These are phyloP conservation scores for Meda fulgida DNA, from an alignment of 2,797 vertebrate genomes.

Conservation along the genomic window DNA sequence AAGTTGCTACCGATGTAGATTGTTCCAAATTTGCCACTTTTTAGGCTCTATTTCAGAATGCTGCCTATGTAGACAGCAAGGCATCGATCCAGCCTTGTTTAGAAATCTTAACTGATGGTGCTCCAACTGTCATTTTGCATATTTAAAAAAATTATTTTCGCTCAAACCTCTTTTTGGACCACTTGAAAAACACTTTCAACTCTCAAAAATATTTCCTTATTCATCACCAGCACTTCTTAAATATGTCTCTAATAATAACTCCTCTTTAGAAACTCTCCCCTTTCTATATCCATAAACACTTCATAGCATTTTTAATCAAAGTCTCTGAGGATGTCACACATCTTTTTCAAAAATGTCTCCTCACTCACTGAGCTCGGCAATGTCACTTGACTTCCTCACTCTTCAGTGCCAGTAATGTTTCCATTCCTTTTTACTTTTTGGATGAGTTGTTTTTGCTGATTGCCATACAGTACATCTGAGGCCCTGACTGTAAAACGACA, in stretches of 20 bases:
- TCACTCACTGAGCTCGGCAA: background rate
- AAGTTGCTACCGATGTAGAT: background rate
- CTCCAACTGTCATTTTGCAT: background rate
- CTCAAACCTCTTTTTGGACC: background rate
- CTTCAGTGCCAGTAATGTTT: background rate
- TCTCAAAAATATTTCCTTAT: background rate
- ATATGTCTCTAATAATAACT: slow-evolving; percentile 21
- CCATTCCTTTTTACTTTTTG: background rate
- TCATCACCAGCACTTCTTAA: background rate
- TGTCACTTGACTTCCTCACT: background rate
- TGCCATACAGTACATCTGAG: slow-evolving; percentile 17
- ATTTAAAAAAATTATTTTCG: background rate
- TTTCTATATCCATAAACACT: slow-evolving; percentile 7
- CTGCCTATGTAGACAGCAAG: background rate
- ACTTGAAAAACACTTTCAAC: background rate
- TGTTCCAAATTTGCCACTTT: background rate
- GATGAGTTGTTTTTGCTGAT: slow-evolving; percentile 5
- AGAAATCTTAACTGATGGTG: background rate
- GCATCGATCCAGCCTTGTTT: too few relatives aligned
- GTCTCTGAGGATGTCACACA: slow-evolving; percentile 6
- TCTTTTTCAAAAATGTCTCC: background rate
- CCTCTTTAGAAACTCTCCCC: background rate
- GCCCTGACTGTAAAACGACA: background rate
- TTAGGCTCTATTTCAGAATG: background rate
- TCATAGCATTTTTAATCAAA: slow-evolving; percentile 18